Evolutionary conservation across 2,888 invertebrate genomes (phyloP).

Genomic region (Hyles lineata): DNA sequence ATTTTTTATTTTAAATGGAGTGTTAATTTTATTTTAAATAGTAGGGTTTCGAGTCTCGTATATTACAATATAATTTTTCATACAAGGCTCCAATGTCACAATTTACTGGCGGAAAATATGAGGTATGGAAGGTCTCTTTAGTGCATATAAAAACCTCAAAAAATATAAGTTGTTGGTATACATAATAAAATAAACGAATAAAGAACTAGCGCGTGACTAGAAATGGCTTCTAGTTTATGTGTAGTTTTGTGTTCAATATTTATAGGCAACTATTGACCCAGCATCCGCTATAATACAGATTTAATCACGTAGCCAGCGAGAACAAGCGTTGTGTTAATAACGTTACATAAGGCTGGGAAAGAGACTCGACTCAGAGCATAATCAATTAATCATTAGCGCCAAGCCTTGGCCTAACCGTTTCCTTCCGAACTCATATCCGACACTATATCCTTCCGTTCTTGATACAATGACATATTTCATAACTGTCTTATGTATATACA

Average conservation of each 20-base stretch:
- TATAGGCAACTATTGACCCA: conserved; percentile 4
- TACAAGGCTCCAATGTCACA: no score
- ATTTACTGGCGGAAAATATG: no score
- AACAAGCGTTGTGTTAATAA: conserved; percentile 28
- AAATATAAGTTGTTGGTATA: no score
- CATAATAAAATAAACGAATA: no score
- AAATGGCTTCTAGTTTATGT: no score
- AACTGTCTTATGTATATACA: conserved; percentile 9
- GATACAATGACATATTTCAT: conserved; percentile 28
- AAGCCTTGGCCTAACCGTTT: conserved; percentile 31
- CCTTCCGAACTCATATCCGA: conserved; percentile 30
- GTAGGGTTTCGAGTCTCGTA: no score
- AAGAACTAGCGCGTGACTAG: no score
- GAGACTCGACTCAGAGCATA: conserved; percentile 16
- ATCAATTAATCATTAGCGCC: conserved; percentile 25
- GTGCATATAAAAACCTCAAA: no score
- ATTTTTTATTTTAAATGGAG: no score
- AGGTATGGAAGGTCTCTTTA: no score
- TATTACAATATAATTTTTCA: no score
- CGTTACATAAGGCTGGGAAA: conserved; percentile 30
- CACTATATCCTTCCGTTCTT: conserved; percentile 31
- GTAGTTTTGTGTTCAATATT: conserved; percentile 2
- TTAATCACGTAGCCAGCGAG: conserved; percentile 13
- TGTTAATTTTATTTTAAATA: no score
- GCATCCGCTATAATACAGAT: conserved; percentile 21